phyloP scores from a whole-genome alignment of 2,113 vertebrate species.

The Hippocampus zosterae region DNA sequence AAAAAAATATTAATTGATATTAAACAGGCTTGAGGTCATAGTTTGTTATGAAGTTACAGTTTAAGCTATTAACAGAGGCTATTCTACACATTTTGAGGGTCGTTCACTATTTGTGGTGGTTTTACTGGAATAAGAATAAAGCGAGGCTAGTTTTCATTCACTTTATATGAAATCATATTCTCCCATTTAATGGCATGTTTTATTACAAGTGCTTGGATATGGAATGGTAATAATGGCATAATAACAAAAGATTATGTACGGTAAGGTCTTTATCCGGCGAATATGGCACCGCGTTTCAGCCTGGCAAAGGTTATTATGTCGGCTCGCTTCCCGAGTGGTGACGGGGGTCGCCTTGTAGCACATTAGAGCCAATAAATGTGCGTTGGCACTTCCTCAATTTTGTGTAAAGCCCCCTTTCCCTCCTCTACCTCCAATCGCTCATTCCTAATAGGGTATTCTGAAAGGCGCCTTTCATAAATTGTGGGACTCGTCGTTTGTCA shows the following conservation, averaged over 20 bases:
- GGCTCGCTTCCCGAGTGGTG: conserved; percentile 58
- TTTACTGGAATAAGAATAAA: neutral
- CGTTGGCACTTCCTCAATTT: conserved; percentile 83
- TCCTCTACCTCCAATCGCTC: conserved; percentile 61
- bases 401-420: conserved; percentile 77
- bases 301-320: conserved; percentile 76
- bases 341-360: conserved; percentile 67
- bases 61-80: neutral
- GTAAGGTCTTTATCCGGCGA: conserved; percentile 73
- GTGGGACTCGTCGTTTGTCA: conserved; percentile 61
- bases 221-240: conserved; percentile 73
- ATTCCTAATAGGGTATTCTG: conserved; percentile 79
- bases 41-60: neutral
- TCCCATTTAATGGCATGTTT: neutral
- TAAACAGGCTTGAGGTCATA: neutral
- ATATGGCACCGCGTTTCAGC: conserved; percentile 55
- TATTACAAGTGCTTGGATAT: conserved; percentile 15
- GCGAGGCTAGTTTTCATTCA: neutral
- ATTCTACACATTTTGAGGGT: neutral
- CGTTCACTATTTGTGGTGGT: neutral
- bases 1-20: no score
- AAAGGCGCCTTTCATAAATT: conserved; percentile 69
- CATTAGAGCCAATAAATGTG: conserved; percentile 85
- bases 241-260: conserved; percentile 77
- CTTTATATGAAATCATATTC: neutral